Percentiles rank a stretch among this genome's conserved stretches.
phyloP scores from a whole-genome alignment of 2,797 vertebrate species.

The Cyprinodon diabolis region DNA sequence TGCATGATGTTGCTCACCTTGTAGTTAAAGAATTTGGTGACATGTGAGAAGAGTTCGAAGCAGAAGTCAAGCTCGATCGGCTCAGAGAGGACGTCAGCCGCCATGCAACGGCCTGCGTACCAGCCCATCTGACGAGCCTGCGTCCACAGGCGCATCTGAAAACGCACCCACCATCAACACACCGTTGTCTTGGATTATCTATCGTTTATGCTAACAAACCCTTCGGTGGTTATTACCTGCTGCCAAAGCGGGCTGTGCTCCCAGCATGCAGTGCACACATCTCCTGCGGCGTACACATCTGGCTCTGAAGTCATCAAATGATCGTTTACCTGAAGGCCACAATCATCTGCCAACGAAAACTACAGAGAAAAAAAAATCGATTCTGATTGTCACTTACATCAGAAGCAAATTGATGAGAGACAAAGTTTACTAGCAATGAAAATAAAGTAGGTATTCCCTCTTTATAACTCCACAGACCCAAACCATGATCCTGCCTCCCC shows the following conservation, averaged over 20 bases:
- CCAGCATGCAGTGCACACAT: slow-evolving; percentile 91
- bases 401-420: not conserved
- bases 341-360: slow-evolving; percentile 87
- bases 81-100: slow-evolving; percentile 79
- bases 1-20: slow-evolving; percentile 80
- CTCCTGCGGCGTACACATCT: slow-evolving; percentile 91
- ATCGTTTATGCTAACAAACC: no score
- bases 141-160: slow-evolving; percentile 96
- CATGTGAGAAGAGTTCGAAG: slow-evolving; percentile 97
- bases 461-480: no score
- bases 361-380: slow-evolving; percentile 43
- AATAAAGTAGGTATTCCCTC: no score
- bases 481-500: no score
- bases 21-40: slow-evolving; percentile 96
- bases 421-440: no score
- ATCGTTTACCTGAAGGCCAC: slow-evolving; percentile 86
- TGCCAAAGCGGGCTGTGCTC: slow-evolving; percentile 89
- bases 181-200: not conserved
- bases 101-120: slow-evolving; percentile 90
- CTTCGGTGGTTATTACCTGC: slow-evolving; percentile 79
- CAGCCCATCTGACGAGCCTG: slow-evolving; percentile 98
- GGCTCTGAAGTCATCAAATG: slow-evolving; percentile 89
- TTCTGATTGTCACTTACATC: not conserved
- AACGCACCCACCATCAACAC: not conserved
- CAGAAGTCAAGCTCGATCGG: slow-evolving; percentile 91